phyloP scores from a whole-genome alignment of 1,140 invertebrate species.

The Drosophila biarmipes region DNA sequence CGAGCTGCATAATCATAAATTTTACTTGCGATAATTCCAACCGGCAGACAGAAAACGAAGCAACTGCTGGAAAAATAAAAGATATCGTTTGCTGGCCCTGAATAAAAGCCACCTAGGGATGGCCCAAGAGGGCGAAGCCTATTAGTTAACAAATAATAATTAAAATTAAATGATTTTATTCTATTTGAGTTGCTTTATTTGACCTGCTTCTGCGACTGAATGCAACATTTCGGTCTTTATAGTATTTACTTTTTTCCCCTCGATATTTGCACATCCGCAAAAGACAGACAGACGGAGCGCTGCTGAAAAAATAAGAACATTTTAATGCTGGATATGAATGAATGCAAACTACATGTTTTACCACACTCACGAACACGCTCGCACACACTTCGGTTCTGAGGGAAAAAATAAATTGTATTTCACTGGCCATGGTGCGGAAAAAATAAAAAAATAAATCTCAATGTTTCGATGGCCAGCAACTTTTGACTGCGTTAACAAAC shows the following conservation, averaged over 20 bases:
- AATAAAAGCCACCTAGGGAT: slow-evolving; percentile 8
- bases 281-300: not conserved
- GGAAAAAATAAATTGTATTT: slow-evolving; percentile 29
- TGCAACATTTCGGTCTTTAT: not conserved
- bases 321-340: slow-evolving; percentile 18
- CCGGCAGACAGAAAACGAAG: slow-evolving; percentile 6
- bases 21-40: slow-evolving; percentile 27
- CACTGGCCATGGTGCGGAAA: not conserved
- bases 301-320: slow-evolving; percentile 7
- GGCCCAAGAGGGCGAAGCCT: not conserved
- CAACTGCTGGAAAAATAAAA: slow-evolving; percentile 5
- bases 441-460: slow-evolving; percentile 8
- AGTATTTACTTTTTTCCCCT: not conserved
- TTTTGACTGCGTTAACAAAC: slow-evolving; percentile 48
- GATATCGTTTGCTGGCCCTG: slow-evolving; percentile 4
- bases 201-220: too few relatives aligned
- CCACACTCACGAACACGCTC: not conserved
- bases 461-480: slow-evolving; percentile 6
- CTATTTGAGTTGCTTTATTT: not conserved
- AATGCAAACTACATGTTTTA: slow-evolving; percentile 6
- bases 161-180: too few relatives aligned
- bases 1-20: slow-evolving; percentile 32
- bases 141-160: not conserved
- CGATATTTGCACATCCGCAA: not conserved
- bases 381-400: not conserved